Evolutionary conservation across 2,113 vertebrate species (phyloP), one percentile per base, ranked within the genome.

Genomic region (Myrmecobius fasciatus): DNA sequence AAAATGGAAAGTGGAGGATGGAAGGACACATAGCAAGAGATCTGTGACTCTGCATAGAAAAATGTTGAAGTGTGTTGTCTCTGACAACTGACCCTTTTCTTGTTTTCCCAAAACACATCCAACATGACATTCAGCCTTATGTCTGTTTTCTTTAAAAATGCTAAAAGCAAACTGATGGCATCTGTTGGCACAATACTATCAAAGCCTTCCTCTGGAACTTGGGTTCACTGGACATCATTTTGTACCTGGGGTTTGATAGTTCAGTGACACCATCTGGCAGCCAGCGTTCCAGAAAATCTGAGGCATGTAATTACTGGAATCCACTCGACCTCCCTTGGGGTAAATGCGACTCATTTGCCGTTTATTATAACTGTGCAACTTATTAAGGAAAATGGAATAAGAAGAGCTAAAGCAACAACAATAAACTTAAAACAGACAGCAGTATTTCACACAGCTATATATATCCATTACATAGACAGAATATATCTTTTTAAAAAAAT

Each of bases 211-310:
- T 94, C 92, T 96, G 96, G 97, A 96, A 98, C 94, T 93, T 31
- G 97, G 97, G 97, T 97, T 98, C 97, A 96, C 60, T 98, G 97
- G 98, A 98, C 49, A 95, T 96, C 91, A 93, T 97, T 96, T 96
- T 98, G 97, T 99, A 99, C 99, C 99, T 99, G 99, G 99, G 98
- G 99, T 99, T 98, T 99, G 99, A 99, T 99, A 99, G 99, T 99
- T 99, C 98, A 99, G 99, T 0, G 99, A 99, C 98, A 99, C 99
- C 99, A 99, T 99, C 99, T 99, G 99, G 99, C 99, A 99, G 97
- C 99, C 99, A 97, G 99, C 99, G 98, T 99, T 99, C 99, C 99
- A 99, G 99, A 99, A 99, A 99, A 99, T 99, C 98, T 99, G 99
- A 99, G 99, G 99, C 99, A 99, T 99, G 99, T 99, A 99, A 99